Conservation (phyloP, 2,797 vertebrate genomes). For the Rousettus madagascariensis region DNA sequence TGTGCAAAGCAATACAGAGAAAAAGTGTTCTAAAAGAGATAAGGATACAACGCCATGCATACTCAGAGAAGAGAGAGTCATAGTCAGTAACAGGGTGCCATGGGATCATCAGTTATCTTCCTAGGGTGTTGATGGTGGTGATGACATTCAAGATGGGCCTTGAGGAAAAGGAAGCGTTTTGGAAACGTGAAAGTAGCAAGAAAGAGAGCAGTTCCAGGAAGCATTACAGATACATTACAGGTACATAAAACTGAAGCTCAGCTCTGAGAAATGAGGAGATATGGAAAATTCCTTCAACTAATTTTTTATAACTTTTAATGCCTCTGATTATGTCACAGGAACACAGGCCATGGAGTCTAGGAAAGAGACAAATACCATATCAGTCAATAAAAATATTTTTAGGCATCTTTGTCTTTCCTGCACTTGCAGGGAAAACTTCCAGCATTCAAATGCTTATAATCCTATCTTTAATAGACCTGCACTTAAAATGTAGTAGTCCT, state of each 20-base stretch:
- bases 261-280: background rate
- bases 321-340: background rate
- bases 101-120: background rate
- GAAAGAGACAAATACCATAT: background rate
- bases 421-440: background rate
- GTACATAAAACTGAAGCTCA: background rate
- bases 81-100: background rate
- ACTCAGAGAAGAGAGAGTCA: background rate
- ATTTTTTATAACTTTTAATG: background rate
- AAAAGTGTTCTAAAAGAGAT: background rate
- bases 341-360: background rate
- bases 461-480: background rate
- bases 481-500: background rate
- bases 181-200: background rate
- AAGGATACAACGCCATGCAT: fast-evolving
- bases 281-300: background rate
- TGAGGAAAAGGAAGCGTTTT: background rate
- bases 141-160: background rate
- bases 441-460: background rate
- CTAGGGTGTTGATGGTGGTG: background rate
- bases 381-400: slow-evolving; percentile 1
- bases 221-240: background rate
- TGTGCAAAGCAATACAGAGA: background rate
- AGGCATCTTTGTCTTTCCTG: background rate
- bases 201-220: background rate